Percentiles rank a stretch among this genome's conserved stretches.
Conservation (phyloP, 2,888 invertebrate species). For the Hemistola chrysoprasaria region DNA sequence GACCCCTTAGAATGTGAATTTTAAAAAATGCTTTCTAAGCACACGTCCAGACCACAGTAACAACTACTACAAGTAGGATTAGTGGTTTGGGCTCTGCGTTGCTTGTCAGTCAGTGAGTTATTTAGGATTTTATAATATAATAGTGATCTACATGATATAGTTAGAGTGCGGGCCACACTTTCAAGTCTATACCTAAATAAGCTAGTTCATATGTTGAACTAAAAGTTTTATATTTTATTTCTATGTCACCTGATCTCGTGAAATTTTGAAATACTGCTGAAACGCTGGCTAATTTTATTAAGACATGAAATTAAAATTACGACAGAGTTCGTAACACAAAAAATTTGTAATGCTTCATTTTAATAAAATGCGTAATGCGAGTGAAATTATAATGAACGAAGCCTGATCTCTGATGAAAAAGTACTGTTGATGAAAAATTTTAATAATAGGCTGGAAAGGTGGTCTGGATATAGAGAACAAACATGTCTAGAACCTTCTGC, state of each 20-base stretch:
- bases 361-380: conserved; percentile 16
- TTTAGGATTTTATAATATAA: no score
- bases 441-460: neutral
- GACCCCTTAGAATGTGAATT: no score
- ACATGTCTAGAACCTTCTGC: no score
- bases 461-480: neutral
- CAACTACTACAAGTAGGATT: neutral
- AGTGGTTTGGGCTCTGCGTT: no score
- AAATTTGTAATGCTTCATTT: conserved; percentile 18
- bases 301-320: conserved; percentile 2
- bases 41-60: no score
- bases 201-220: no score
- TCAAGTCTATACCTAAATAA: no score
- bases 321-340: conserved; percentile 11
- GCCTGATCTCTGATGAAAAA: conserved; percentile 13
- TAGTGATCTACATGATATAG: conserved; percentile 8
- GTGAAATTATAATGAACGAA: conserved; percentile 15
- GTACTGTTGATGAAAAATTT: conserved; percentile 9
- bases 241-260: no score
- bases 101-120: no score
- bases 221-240: no score
- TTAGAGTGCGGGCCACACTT: conserved; percentile 3
- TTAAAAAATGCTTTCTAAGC: no score
- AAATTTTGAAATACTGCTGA: no score
- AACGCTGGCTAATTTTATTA: conserved; percentile 3